A percentile compares a stretch with the other conserved stretches of the same genome.
These are phyloP conservation scores for Agrochola lota DNA, from an alignment of 2,888 invertebrate genomes.

Conservation along the genomic window DNA sequence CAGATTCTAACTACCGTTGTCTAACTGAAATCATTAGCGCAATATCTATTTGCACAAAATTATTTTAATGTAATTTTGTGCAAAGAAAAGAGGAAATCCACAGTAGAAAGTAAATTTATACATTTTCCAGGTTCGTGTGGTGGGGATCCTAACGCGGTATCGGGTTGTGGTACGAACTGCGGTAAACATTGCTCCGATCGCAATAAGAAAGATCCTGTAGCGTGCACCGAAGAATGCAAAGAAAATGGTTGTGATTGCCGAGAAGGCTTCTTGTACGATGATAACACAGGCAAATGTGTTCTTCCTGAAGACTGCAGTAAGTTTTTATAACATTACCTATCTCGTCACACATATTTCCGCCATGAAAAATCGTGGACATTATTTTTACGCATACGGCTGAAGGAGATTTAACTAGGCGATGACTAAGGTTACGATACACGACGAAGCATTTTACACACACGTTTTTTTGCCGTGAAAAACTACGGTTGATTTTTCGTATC, in stretches of 20 bases:
- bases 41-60: background rate
- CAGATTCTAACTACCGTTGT: background rate
- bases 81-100: background rate
- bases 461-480: no score
- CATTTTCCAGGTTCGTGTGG: constrained; percentile 62
- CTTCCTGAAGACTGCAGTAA: constrained; percentile 17
- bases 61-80: background rate
- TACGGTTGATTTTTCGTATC: no score
- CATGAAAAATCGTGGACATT: background rate
- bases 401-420: no score
- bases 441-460: no score
- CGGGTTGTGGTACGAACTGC: constrained; percentile 71
- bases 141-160: constrained; percentile 64
- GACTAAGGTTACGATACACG: no score
- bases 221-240: constrained; percentile 55
- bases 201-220: constrained; percentile 19
- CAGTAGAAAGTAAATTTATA: constrained; percentile 6
- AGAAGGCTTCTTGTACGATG: constrained; percentile 10
- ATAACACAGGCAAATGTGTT: constrained; percentile 28
- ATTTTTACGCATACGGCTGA: background rate
- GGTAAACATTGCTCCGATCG: constrained; percentile 64
- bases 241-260: constrained; percentile 47
- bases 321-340: background rate
- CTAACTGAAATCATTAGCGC: background rate
- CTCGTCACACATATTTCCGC: background rate